Conservation (phyloP, 37 sponge, comb jelly and placozoan genomes). For the Oscarella lobularis region DNA sequence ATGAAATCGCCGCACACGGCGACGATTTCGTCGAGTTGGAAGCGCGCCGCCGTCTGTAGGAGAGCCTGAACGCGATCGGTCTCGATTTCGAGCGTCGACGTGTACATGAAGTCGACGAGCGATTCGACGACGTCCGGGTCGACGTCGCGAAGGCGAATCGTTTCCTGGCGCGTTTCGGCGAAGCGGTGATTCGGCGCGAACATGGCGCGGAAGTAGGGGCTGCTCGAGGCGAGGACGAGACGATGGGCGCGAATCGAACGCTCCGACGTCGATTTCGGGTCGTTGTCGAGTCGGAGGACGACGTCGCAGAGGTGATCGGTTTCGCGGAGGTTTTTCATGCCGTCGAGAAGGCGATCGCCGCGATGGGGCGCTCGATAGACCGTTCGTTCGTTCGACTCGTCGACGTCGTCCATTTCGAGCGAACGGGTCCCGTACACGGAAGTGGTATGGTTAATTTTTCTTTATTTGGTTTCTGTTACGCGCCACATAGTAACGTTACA, state of each 20-base stretch:
- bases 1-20: conserved; percentile 41
- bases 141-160: conserved; percentile 28
- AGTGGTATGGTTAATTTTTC: too few relatives aligned
- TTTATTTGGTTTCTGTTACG: too few relatives aligned
- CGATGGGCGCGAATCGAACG: conserved; percentile 48
- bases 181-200: conserved; percentile 31
- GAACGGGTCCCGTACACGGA: too few relatives aligned
- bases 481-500: too few relatives aligned
- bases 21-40: conserved; percentile 39
- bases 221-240: conserved; percentile 51
- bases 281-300: conserved; percentile 15
- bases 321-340: neutral
- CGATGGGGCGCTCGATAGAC: neutral
- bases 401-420: too few relatives aligned
- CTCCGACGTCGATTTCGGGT: too few relatives aligned
- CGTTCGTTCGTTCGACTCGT: too few relatives aligned
- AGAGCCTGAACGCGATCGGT: conserved; percentile 46
- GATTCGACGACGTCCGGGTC: conserved; percentile 36
- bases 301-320: conserved; percentile 46
- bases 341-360: neutral
- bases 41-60: conserved; percentile 49
- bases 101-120: conserved; percentile 53
- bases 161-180: conserved; percentile 26
- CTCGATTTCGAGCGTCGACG: conserved; percentile 25
- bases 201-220: conserved; percentile 70